Base-by-base conservation (phyloP, 2,113 vertebrate species). In the Lycaon pictus region DNA sequence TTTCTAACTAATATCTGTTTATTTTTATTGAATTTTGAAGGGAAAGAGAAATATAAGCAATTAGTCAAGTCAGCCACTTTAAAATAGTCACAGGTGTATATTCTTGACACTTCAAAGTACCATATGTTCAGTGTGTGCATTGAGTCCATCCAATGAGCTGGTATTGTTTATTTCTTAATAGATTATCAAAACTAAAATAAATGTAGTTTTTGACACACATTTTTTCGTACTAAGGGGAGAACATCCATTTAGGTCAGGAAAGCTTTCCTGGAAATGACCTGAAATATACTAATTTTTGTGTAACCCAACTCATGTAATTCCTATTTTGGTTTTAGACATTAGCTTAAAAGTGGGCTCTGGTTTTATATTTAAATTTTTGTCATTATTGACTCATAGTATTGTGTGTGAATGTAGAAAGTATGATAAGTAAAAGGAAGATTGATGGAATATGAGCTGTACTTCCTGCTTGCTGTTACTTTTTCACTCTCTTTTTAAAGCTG, bases 11-110 rank as follows among this genome's bases (percentile, higher is more conserved):
- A 13, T 32, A 43, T 69, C 51, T 91, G 15, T 62, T 80, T 72
- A 65, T 63, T 60, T 83, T 79, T 85, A 4, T 15, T 93, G 74
- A 37, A 88, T 74, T 95, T 95, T 95, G 76, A 27, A 58, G 90
- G 27, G 69, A 37, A 93, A 87, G 4, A 53, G 23, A 76, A 65
- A 22, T 4, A 69, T 22, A 48, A 77, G 25, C 5, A 43, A 9
- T 93, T 60, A 72, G 23, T 92, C 19, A 80, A 80, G 20, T 84
- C 29, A 17, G 1, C 29, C 19, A 51, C 74, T 29, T 87, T 81
- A 87, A 37, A 87, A 19, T 6, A 51, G 65, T 56, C 35, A 88
- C n/a, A 71, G 69, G 17, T 51, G 1, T 79, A 63, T 69, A 69
- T 53, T 35, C 53, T 55, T 92, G 37, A 77, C 4, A 58, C 11